A percentile compares a stretch with the other conserved stretches of the same genome.
phyloP scores from a whole-genome alignment of 2,113 vertebrate genomes.

The Ginglymostoma cirratum region DNA sequence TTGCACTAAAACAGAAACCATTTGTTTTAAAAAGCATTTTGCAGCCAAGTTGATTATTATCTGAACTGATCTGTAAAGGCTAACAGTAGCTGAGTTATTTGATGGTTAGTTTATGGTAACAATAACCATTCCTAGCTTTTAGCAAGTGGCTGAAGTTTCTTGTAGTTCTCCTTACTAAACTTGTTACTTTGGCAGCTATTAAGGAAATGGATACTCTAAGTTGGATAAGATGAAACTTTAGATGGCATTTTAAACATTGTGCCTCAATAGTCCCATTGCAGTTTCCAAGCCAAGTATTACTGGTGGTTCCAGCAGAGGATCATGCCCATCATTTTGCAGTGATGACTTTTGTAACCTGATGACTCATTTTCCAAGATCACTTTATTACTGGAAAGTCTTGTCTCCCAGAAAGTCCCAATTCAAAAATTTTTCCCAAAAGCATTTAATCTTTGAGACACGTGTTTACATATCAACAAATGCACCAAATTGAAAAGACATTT shows the following conservation, averaged over 20 bases:
- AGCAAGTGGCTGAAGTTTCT: constrained; percentile 42
- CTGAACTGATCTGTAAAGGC: constrained; percentile 49
- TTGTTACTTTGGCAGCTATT: constrained; percentile 42
- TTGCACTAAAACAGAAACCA: constrained; percentile 43
- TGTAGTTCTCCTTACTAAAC: constrained; percentile 45
- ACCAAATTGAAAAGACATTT: background rate
- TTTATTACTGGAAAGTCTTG: background rate
- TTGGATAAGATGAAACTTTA: constrained; percentile 12
- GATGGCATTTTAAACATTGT: background rate
- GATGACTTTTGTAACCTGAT: background rate
- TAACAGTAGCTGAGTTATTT: constrained; percentile 50
- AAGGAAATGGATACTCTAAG: constrained; percentile 40
- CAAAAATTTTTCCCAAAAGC: background rate
- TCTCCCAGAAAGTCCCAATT: constrained; percentile 16
- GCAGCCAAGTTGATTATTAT: constrained; percentile 53
- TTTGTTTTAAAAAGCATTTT: constrained; percentile 43
- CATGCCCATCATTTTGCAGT: background rate
- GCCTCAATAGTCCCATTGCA: background rate
- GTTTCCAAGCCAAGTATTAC: background rate
- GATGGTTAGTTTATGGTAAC: constrained; percentile 48
- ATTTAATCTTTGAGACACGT: background rate
- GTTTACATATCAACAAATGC: background rate
- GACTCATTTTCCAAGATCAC: background rate
- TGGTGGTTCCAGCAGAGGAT: background rate
- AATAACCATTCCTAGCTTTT: constrained; percentile 44